Evolutionary conservation across 1,140 invertebrate genomes (phyloP).

Genomic region (Streblospio benedicti): DNA sequence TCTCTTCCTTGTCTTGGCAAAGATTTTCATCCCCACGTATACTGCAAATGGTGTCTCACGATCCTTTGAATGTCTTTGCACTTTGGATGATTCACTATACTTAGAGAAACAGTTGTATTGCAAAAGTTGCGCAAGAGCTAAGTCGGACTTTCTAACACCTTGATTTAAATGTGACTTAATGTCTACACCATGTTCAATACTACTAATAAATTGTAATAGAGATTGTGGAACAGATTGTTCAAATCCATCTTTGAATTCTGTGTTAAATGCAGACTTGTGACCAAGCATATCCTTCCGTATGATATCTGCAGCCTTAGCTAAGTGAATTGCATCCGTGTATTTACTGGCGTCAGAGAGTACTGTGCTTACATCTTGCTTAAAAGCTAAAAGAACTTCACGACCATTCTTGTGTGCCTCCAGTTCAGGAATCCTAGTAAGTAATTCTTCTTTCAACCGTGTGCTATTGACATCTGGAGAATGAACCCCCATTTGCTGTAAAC

Average conservation of each 20-base stretch:
- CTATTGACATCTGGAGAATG: background rate
- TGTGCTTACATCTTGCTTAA: background rate
- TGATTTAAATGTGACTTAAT: conserved; percentile 15
- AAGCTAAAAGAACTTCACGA: background rate
- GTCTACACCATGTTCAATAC: conserved; percentile 16
- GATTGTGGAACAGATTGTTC: conserved; percentile 15
- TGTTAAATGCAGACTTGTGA: conserved; percentile 12
- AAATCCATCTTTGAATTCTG: conserved; percentile 10
- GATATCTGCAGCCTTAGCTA: conserved; percentile 18
- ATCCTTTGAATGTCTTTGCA: conserved; percentile 12
- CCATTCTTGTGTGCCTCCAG: background rate
- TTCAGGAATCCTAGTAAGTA: conserved; percentile 11
- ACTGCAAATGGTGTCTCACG: background rate
- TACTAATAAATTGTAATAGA: conserved; percentile 21
- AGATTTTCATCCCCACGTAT: background rate
- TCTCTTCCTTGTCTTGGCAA: background rate
- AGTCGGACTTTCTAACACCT: conserved; percentile 11
- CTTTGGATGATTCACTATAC: background rate
- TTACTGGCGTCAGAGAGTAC: conserved; percentile 3
- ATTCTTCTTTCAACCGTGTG: conserved; percentile 17
- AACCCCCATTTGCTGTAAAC: conserved; percentile 13
- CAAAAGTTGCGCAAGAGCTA: conserved; percentile 18
- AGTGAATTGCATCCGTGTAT: conserved; percentile 12
- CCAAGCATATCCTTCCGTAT: conserved; percentile 17
- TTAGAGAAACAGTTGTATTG: conserved; percentile 18